A percentile compares a stretch with the other conserved stretches of the same genome.
These are phyloP conservation scores for Argya squamiceps DNA, from an alignment of 2,797 vertebrate genomes.

Conservation along the genomic window DNA sequence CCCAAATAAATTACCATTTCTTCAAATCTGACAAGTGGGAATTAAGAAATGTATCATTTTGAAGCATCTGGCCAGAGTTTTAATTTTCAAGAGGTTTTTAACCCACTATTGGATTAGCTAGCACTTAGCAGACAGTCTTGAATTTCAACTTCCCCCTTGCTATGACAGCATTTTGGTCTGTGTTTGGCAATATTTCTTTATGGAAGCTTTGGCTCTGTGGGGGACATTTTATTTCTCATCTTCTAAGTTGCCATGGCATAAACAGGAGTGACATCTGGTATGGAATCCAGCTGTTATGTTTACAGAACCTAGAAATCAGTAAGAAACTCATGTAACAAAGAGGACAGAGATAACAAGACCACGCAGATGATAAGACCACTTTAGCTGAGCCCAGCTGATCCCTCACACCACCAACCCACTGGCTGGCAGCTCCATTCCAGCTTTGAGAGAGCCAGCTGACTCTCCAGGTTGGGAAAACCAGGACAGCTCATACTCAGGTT, in stretches of 20 bases:
- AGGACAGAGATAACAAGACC: background rate
- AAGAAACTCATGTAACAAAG: background rate
- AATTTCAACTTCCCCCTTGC: background rate
- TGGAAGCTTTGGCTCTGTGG: background rate
- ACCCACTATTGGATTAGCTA: background rate
- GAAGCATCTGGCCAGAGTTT: background rate
- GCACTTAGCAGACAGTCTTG: background rate
- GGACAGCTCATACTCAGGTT: background rate
- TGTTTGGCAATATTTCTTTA: background rate
- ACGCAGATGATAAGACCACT: accelerated
- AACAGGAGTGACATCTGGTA: background rate
- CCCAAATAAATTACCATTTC: background rate
- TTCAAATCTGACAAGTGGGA: background rate
- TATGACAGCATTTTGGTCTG: background rate
- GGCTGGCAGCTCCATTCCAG: background rate
- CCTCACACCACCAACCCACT: background rate
- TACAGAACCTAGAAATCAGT: background rate
- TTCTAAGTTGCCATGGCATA: background rate
- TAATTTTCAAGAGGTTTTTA: background rate
- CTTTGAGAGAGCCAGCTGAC: background rate
- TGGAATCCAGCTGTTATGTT: background rate
- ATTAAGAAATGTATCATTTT: background rate
- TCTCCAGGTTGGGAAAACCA: background rate
- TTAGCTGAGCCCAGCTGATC: background rate
- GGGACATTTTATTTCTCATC: background rate